Evolutionary conservation across 2,113 vertebrate genomes (phyloP), one percentile per base, ranked within the genome.

Genomic region (Perca fluviatilis): DNA sequence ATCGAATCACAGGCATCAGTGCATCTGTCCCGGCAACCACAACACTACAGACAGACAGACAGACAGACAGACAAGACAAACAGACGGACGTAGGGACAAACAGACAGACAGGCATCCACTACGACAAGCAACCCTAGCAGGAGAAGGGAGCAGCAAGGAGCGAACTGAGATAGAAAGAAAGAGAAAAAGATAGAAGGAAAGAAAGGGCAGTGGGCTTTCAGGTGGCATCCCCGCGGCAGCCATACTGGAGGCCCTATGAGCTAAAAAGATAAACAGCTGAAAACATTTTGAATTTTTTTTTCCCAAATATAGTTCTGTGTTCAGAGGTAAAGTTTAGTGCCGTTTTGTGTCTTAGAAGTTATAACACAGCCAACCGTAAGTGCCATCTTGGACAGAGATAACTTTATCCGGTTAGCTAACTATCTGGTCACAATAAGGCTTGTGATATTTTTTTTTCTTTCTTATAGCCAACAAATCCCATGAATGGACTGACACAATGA

Each of bases 1-100:
- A 95, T 93, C 86, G 92, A 93, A 95, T 94, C 94, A 95, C 91
- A 95, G 93, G 93, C 93, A 90, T 95, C 95, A 96, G 93, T 96
- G 92, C 94, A 95, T 95, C 93, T 93, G 92, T 95, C 90, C 91
- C 82, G 79, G 92, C 95, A 93, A 90, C 84, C 85, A 83, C 87
- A 97, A 96, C 95, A 96, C 90, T 95, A 96, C 96, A 96, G 96
- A 95, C 94, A 91, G 93, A 86, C 71, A 33, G 78, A 83, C 77
- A 88, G 65, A 79, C 66, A 63, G 61, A 86, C 73, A 66, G 25
- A n/a, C n/a, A n/a, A 47, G 60, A 75, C 64, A 1, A 30, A 83
- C 56, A 47, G 21, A 77, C 46, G 5, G 76, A 74, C 69, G 2
- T 9, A 80, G 11, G 25, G 53, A 80, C 61, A 56, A 5, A 50